phyloP scores from a whole-genome alignment of 2,113 vertebrate genomes.

The Oreochromis tanganicae region DNA sequence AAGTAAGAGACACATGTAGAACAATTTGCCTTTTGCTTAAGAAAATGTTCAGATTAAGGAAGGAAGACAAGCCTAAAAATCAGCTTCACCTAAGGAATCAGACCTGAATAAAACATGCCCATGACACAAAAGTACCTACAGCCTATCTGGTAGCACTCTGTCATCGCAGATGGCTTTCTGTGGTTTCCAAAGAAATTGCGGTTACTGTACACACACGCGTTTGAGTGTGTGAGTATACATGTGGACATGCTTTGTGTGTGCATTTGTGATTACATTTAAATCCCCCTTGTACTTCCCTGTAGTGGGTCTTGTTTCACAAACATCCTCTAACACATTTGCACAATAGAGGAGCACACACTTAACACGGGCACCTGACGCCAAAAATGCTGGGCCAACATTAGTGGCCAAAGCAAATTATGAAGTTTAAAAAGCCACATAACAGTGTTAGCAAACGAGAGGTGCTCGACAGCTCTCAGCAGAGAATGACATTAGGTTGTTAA shows the following conservation, averaged over 20 bases:
- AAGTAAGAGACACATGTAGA: background rate
- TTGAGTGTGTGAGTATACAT: background rate
- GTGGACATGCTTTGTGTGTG: background rate
- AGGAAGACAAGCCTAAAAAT: too few species aligned
- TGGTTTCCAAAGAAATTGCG: conserved; percentile 52
- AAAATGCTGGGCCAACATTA: conserved; percentile 44
- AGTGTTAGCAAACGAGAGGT: conserved; percentile 42
- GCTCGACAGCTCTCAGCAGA: background rate
- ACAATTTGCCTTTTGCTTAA: background rate
- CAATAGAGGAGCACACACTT: conserved; percentile 7
- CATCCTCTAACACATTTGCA: conserved; percentile 35
- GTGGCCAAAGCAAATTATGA: conserved; percentile 41
- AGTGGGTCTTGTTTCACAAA: conserved; percentile 46
- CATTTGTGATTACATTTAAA: conserved; percentile 21
- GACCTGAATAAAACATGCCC: background rate
- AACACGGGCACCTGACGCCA: conserved; percentile 47
- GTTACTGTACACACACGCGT: background rate
- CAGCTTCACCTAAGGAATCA: background rate
- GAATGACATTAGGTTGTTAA: conserved; percentile 42
- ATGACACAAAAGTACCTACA: background rate
- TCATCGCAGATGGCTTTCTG: conserved; percentile 28
- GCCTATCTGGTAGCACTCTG: conserved; percentile 39
- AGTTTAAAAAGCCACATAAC: conserved; percentile 51
- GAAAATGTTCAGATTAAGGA: background rate
- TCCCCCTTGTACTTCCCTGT: background rate